Evolutionary conservation across 2,797 vertebrate genomes (phyloP), one percentile per base, ranked within the genome.

Genomic region (Peromyscus eremicus): DNA sequence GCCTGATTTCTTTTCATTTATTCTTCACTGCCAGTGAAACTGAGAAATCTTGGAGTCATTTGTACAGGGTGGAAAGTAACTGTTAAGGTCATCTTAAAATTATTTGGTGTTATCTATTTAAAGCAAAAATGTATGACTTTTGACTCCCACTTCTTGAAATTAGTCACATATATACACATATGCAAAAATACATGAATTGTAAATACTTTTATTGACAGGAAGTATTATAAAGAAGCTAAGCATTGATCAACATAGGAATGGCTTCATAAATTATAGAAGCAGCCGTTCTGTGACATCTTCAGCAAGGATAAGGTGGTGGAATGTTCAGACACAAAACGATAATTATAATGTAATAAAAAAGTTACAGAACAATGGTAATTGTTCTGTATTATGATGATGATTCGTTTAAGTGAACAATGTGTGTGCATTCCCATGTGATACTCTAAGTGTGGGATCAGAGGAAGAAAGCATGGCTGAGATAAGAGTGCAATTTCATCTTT

Each of bases 401-500:
- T 60, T 2, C 23, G 40, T n/a, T 46, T 76, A 71, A 62, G 57
- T 80, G 75, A 95, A 92, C 49, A 95, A 70, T 82, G 40, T 77
- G 0, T 80, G 1, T 75, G 52, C 25, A 23, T 34, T 8, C 13
- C 2, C 14, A 5, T 43, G 62, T 43, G 21, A 88, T 17, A 90
- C 75, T 96, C 52, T 55, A 29, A 66, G 52, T 6, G 37, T 86
- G 43, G 40, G 90, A 91, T 83, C 64, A 94, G 94, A 96, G 85
- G 73, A 83, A 77, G 79, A 91, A 90, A 62, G 14, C 3, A 0
- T 52, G 79, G 73, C 81, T 92, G 88, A 93, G 94, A 95, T 91
- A 82, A 97, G 93, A 92, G 40, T n/a, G 32, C 34, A 73, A 14
- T 89, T 82, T 70, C 71, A 82, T 81, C 66, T 95, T 94, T 92